Base-by-base conservation (phyloP, 2,113 vertebrate species). In the Diphyllodes magnificus region DNA sequence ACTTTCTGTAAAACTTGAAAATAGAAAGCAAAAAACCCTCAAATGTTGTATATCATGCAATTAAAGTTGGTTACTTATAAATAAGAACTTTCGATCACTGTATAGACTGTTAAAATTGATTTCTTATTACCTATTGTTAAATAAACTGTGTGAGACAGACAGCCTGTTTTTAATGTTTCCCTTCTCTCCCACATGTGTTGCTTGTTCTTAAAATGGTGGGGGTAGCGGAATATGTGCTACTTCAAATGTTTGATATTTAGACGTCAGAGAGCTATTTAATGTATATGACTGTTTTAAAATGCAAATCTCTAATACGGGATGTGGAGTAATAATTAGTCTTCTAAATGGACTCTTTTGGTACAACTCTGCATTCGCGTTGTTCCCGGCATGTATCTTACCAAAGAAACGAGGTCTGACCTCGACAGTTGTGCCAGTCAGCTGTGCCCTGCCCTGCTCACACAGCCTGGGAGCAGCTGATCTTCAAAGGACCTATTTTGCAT, bases 91-190 rank as follows among this genome's bases (percentile, higher is more conserved):
- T 98, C 96, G 97, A 98, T 98, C 98, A 98, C 98, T 98, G 98
- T 98, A 98, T 98, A 98, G 98, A 98, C 98, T 98, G 98, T 98
- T 98, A 98, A 98, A 98, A 98, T 98, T 98, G 98, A 98, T 98
- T 98, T 98, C 98, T 98, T 98, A 98, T 98, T 98, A 98, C 98
- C 98, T 98, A 98, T 98, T 98, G 98, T 98, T 98, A 98, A 98
- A 98, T 98, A 98, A 98, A 98, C 98, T 98, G 98, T 98, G 98
- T 98, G 98, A 98, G 98, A 98, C 98, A 98, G 98, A 98, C 94
- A 90, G 65, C 90, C 73, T 94, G 89, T 80, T 97, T 96, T 94
- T 96, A 96, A 96, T 97, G 86, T 93, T 97, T 97, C 90, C 97
- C 97, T 93, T 91, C 66, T 95, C 94, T 93, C 94, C 94, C 82